phyloP scores from a whole-genome alignment of 1,140 invertebrate species.

The Metaphire vulgaris region DNA sequence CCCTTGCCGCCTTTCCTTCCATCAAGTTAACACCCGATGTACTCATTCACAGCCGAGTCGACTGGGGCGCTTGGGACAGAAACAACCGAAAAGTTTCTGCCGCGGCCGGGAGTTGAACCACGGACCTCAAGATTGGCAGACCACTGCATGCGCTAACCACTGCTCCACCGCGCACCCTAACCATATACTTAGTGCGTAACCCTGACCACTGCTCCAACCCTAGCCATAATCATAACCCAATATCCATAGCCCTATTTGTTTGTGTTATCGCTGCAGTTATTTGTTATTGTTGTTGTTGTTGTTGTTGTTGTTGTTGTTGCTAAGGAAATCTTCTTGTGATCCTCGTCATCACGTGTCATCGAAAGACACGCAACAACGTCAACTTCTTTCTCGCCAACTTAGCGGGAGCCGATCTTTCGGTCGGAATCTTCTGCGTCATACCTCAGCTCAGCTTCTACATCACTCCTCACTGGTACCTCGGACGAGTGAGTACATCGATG shows the following conservation, averaged over 20 bases:
- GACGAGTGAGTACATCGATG: slow-evolving; percentile 22
- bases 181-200: background rate
- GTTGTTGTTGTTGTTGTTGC: too few relatives aligned
- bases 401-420: slow-evolving; percentile 45
- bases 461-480: slow-evolving; percentile 18
- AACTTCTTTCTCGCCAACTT: slow-evolving; percentile 50
- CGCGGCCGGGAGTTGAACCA: too few relatives aligned
- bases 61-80: too few relatives aligned
- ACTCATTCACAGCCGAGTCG: too few relatives aligned
- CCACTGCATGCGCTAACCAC: background rate
- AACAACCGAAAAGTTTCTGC: too few relatives aligned
- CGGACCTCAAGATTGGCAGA: too few relatives aligned
- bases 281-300: too few relatives aligned
- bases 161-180: background rate
- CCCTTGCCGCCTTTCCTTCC: too few relatives aligned
- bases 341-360: slow-evolving; percentile 44
- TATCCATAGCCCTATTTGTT: background rate
- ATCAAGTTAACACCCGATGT: too few relatives aligned
- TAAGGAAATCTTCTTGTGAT: slow-evolving; percentile 49
- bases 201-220: background rate
- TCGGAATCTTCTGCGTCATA: slow-evolving; percentile 44
- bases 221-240: background rate
- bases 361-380: slow-evolving; percentile 44
- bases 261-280: too few relatives aligned
- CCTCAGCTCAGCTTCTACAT: slow-evolving; percentile 35